These are phyloP conservation scores for Charanyca ferruginea DNA, from an alignment of 2,888 invertebrate species.

Conservation along the genomic window DNA sequence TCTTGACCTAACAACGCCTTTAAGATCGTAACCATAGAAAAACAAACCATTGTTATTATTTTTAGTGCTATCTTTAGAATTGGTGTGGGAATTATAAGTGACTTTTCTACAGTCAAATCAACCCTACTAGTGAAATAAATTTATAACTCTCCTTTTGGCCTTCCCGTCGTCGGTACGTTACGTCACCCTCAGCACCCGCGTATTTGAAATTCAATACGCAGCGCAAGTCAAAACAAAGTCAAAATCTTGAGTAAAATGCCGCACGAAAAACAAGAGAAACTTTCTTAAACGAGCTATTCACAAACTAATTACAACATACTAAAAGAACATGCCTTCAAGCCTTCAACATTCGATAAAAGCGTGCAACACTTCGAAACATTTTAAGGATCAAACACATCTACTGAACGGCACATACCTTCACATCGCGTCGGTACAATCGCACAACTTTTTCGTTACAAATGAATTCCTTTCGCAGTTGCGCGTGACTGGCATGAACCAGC, in stretches of 20 bases:
- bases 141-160: no score
- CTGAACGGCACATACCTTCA: slow-evolving; percentile 30
- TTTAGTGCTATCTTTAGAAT: no score
- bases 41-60: no score
- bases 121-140: background rate
- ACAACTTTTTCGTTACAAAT: slow-evolving; percentile 79
- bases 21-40: no score
- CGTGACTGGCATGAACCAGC: slow-evolving; percentile 75
- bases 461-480: slow-evolving; percentile 76
- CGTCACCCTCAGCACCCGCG: no score
- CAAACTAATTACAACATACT: slow-evolving; percentile 36
- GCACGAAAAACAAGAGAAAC: slow-evolving; percentile 3
- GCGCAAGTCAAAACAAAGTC: slow-evolving; percentile 18
- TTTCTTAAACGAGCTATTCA: slow-evolving; percentile 9
- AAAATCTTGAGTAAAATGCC: slow-evolving; percentile 12
- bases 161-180: no score
- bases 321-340: slow-evolving; percentile 21
- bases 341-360: slow-evolving; percentile 19
- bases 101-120: no score
- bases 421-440: slow-evolving; percentile 54
- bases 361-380: slow-evolving; percentile 50
- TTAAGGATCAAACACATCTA: slow-evolving; percentile 53
- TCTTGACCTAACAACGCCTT: no score
- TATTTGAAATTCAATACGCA: background rate
- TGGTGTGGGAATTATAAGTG: no score